phyloP scores from a whole-genome alignment of 2,797 vertebrate species.

The Spheniscus humboldti region DNA sequence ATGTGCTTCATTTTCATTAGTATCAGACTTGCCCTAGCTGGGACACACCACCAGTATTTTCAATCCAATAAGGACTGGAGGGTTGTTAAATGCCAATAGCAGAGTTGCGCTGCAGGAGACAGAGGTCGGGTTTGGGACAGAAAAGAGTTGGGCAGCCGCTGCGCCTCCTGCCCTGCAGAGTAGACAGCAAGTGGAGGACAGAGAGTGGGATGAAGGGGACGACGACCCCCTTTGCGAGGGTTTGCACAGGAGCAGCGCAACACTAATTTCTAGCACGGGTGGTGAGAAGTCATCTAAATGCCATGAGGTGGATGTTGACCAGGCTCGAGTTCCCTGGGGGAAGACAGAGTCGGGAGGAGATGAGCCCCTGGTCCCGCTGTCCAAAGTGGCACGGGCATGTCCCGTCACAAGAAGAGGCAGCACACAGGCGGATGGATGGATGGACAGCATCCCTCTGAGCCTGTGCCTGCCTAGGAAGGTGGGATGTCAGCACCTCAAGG shows the following conservation, averaged over 20 bases:
- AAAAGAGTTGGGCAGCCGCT: background rate
- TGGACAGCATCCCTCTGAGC: background rate
- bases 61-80: background rate
- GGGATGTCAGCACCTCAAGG: too few relatives aligned
- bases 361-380: background rate
- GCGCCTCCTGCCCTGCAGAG: background rate
- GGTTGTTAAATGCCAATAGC: background rate
- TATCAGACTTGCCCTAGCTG: background rate
- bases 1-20: background rate
- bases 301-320: background rate
- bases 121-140: background rate
- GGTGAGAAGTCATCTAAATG: background rate
- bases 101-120: background rate
- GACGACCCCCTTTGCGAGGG: rapidly evolving
- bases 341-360: background rate
- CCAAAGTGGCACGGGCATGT: rapidly evolving
- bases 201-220: background rate
- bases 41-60: background rate
- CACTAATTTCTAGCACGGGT: rapidly evolving
- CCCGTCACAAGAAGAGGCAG: background rate
- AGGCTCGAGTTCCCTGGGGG: background rate
- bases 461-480: background rate
- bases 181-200: background rate
- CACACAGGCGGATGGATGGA: background rate
- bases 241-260: background rate